Percentiles rank a stretch among this genome's conserved stretches.
Evolutionary conservation across 2,113 vertebrate genomes (phyloP).

Genomic region (Boulengeromyrus knoepffleri): DNA sequence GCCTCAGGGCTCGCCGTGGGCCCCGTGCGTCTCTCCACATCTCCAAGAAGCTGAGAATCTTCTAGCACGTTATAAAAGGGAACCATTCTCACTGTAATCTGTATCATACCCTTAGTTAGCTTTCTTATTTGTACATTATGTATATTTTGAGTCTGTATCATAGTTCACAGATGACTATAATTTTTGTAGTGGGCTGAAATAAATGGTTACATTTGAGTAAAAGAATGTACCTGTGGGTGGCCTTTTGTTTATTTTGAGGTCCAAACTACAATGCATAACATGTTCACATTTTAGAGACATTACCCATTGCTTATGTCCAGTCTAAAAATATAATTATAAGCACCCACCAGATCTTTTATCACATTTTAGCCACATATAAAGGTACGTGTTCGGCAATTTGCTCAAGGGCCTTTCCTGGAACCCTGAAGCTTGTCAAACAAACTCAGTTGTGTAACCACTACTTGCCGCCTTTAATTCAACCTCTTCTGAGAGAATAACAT

Average conservation of each 20-base stretch:
- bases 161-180: constrained; percentile 55
- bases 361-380: background rate
- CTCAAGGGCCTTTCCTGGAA: background rate
- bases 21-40: background rate
- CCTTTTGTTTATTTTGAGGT: background rate
- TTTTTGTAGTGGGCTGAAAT: constrained; percentile 72
- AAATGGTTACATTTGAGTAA: constrained; percentile 54
- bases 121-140: constrained; percentile 57
- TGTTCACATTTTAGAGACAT: background rate
- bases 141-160: constrained; percentile 64
- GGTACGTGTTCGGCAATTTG: background rate
- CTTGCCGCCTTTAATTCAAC: background rate
- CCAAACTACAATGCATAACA: background rate
- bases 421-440: background rate
- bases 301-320: background rate
- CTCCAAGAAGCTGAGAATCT: background rate
- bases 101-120: constrained; percentile 37
- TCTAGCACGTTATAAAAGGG: constrained; percentile 22
- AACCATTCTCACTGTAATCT: constrained; percentile 38
- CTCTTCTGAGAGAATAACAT: background rate
- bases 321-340: background rate
- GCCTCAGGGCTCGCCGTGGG: background rate
- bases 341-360: background rate
- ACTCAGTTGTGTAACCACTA: background rate
- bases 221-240: constrained; percentile 4